Base-by-base conservation (phyloP, 2,888 invertebrate genomes). In the Meteorus colon region DNA sequence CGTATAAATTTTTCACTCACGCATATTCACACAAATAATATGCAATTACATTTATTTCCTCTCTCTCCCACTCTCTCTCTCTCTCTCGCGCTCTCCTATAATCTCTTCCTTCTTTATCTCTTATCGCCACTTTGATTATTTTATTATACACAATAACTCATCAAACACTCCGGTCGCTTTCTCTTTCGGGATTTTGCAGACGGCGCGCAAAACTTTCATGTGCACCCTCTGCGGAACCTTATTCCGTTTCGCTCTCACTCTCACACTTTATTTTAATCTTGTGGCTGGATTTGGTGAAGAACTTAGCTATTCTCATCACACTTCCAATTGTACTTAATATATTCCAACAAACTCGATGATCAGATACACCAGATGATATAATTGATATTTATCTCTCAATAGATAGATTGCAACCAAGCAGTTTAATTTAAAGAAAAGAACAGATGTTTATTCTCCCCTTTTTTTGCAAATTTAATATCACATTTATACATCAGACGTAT, bases 161-260 rank as follows among this genome's bases (percentile, higher is more conserved):
- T 10, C 24, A 8, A 8, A 55, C 55, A 24, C 55, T 55, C 1
- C 10, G 4, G 6, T 55, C 16, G 8, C 16, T 63, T 37, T 34
- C 12, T 12, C 34, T 19, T 37, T 19, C 41, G 37, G 8, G 19
- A 19, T 55, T 37, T 65, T n/a, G 31, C 31, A 62, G 55, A 19
- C 55, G 27, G 62, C 34, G 65, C 34, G 65, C 37, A 65, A 65
- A 65, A 65, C 65, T 65, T 65, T 65, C 41, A 37, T 16, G 41
- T 65, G 41, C 65, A 65, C 65, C 65, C 65, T 29, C n/a, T 34
- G 37, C 31, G 3, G 19, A 31, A 37, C 8, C 37, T 65, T 24
- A 5, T 55, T 19, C 55, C 24, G 19, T n/a, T 19, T 48, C 41
- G 41, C 12, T 41, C 41, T 12, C 41, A 12, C 41, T 41, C 12